Evolutionary conservation across 1,140 invertebrate genomes (phyloP).

Genomic region (Drosophila bocqueti): DNA sequence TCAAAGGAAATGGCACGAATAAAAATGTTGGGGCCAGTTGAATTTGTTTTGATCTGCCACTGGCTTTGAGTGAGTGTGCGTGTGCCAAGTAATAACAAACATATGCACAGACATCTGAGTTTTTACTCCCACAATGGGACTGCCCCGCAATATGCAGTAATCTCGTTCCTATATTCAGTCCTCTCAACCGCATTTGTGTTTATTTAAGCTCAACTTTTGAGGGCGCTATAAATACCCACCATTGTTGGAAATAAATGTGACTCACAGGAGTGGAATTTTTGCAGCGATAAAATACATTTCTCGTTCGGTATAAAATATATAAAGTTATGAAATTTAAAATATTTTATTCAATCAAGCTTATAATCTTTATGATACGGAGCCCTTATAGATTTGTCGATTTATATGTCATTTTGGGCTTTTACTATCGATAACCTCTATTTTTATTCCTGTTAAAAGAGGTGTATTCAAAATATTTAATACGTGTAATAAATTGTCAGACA

Average conservation of each 20-base stretch:
- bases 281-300: not conserved
- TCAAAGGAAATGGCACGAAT: constrained; percentile 41
- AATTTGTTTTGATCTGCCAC: constrained; percentile 35
- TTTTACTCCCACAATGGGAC: constrained; percentile 13
- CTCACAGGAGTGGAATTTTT: not conserved
- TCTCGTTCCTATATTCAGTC: constrained; percentile 13
- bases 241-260: constrained; percentile 9
- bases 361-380: no score
- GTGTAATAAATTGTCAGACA: not conserved
- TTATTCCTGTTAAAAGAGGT: not conserved
- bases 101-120: constrained; percentile 18
- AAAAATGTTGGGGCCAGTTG: constrained; percentile 15
- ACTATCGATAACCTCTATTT: not conserved
- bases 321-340: no score
- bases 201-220: constrained; percentile 28
- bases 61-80: not conserved
- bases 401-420: not conserved
- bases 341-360: no score
- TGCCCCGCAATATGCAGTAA: constrained; percentile 5
- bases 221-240: constrained; percentile 18
- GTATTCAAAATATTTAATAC: not conserved
- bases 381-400: not conserved
- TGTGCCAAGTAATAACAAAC: constrained; percentile 31
- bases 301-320: not conserved
- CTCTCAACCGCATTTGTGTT: constrained; percentile 18